phyloP scores from a whole-genome alignment of 2,888 invertebrate genomes.

The Polyommatus icarus region DNA sequence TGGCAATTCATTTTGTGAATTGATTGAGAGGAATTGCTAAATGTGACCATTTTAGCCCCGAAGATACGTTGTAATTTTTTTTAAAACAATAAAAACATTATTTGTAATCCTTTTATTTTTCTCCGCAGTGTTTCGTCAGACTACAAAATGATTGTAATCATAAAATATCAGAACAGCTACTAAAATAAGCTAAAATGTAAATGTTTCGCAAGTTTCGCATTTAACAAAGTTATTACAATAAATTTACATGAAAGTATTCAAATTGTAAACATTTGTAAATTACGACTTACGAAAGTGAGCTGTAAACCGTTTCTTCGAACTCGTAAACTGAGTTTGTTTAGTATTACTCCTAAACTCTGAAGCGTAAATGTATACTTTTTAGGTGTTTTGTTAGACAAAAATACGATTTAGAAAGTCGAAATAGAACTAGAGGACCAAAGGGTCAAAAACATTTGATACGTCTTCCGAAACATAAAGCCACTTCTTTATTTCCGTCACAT shows the following conservation, averaged over 20 bases:
- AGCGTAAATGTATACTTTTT: conserved; percentile 2
- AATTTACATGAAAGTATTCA: conserved; percentile 22
- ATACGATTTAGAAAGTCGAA: background rate
- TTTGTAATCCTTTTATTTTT: background rate
- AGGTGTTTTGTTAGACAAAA: background rate
- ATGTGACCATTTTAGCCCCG: too few species aligned
- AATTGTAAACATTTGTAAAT: conserved; percentile 22
- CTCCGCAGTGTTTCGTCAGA: background rate
- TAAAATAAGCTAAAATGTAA: conserved; percentile 17
- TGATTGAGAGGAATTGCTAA: too few species aligned
- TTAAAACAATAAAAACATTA: background rate
- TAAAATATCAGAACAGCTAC: background rate
- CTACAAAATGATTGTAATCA: background rate
- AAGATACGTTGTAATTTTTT: too few species aligned
- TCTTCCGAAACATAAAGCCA: background rate
- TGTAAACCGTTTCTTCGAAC: conserved; percentile 9
- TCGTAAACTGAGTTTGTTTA: conserved; percentile 12
- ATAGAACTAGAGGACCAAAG: too few species aligned
- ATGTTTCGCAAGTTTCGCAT: background rate
- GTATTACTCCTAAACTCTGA: conserved; percentile 10
- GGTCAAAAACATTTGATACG: background rate
- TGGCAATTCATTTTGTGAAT: too few species aligned
- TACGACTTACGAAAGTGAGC: conserved; percentile 9
- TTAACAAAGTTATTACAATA: conserved; percentile 20
- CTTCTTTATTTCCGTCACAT: background rate